These are phyloP conservation scores for Todiramphus chloris DNA, from an alignment of 2,113 vertebrate genomes.

Conservation along the genomic window DNA sequence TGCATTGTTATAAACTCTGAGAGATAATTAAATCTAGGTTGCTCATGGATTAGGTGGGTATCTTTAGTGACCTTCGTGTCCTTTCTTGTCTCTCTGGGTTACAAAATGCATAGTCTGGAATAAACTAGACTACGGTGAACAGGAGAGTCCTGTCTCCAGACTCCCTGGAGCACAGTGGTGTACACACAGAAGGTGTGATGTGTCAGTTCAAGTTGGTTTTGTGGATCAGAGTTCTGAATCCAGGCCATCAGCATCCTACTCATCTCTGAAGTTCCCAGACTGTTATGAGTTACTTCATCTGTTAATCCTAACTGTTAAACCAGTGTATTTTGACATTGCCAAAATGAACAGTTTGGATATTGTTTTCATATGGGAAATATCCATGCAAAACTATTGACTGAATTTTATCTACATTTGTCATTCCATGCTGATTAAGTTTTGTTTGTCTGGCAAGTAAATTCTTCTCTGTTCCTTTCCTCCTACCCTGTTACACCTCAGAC, in stretches of 20 bases:
- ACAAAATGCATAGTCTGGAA: neutral
- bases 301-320: neutral
- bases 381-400: neutral
- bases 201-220: neutral
- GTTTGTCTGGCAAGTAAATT: neutral
- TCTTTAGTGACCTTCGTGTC: neutral
- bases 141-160: neutral
- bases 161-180: neutral
- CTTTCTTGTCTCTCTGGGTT: neutral
- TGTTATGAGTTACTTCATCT: neutral
- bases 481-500: neutral
- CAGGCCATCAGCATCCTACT: neutral
- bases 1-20: neutral
- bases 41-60: neutral
- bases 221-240: neutral
- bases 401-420: neutral
- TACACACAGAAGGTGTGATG: neutral
- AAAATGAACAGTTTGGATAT: neutral
- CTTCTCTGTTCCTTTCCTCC: neutral
- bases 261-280: neutral
- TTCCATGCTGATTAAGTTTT: neutral
- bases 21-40: neutral
- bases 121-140: neutral
- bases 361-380: neutral
- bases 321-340: neutral